A percentile compares a stretch with the other conserved stretches of the same genome.
These are phyloP conservation scores for Dilophus febrilis DNA, from an alignment of 2,888 invertebrate genomes.

Conservation along the genomic window DNA sequence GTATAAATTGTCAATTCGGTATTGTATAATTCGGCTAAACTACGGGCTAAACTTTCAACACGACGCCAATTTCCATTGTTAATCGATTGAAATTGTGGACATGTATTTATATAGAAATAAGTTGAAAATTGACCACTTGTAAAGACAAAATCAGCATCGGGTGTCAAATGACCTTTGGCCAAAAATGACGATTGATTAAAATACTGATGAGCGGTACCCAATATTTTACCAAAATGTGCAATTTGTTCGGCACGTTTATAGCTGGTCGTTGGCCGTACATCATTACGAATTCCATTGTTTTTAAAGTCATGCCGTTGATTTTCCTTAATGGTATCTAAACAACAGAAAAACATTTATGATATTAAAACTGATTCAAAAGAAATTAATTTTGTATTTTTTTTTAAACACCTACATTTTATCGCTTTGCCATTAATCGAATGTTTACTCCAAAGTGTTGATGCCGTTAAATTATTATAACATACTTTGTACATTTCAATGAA, in stretches of 20 bases:
- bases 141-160: constrained; percentile 35
- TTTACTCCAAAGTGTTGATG: constrained; percentile 22
- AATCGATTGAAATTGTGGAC: constrained; percentile 34
- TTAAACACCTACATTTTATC: constrained; percentile 23
- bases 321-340: constrained; percentile 12
- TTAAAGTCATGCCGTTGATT: constrained; percentile 22
- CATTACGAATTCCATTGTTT: constrained; percentile 19
- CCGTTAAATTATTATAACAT: constrained; percentile 22
- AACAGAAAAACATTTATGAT: constrained; percentile 11
- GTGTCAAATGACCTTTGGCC: constrained; percentile 33
- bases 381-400: too few relatives aligned
- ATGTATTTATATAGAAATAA: constrained; percentile 34
- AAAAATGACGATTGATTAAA: constrained; percentile 23
- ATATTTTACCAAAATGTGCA: constrained; percentile 19
- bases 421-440: constrained; percentile 25
- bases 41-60: constrained; percentile 30
- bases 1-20: constrained; percentile 28
- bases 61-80: constrained; percentile 35
- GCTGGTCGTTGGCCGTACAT: constrained; percentile 14
- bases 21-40: constrained; percentile 21
- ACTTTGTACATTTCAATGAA: constrained; percentile 18
- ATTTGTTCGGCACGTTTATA: constrained; percentile 24
- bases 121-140: constrained; percentile 31
- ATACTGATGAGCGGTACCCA: constrained; percentile 22
- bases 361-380: constrained; percentile 4